Conservation (phyloP, 2,888 invertebrate genomes). For the Elmis aenea region DNA sequence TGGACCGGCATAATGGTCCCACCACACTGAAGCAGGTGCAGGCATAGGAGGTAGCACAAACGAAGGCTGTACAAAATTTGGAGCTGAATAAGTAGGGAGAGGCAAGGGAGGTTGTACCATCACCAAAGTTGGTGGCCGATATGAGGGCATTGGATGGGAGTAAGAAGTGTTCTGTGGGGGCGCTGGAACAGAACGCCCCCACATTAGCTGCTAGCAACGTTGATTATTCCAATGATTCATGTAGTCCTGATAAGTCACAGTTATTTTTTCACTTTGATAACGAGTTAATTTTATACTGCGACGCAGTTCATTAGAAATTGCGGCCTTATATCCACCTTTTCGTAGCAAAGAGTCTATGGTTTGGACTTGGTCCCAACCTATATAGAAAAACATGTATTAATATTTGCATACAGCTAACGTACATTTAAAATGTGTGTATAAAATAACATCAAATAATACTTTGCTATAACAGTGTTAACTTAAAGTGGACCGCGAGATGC, state of each 20-base stretch:
- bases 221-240: conserved; percentile 60
- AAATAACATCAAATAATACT: conserved; percentile 5
- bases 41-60: conserved; percentile 30
- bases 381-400: no score
- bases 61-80: conserved; percentile 27
- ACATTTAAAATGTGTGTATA: conserved; percentile 7
- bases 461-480: no score
- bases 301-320: conserved; percentile 82
- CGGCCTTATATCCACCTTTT: conserved; percentile 94
- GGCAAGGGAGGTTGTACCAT: conserved; percentile 43
- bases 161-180: conserved; percentile 28
- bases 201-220: conserved; percentile 68
- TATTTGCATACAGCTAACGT: neutral
- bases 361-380: conserved; percentile 98
- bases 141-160: conserved; percentile 14
- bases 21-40: conserved; percentile 37
- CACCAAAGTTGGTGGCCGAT: conserved; percentile 35
- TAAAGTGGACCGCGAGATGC: no score
- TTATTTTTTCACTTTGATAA: conserved; percentile 94
- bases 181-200: conserved; percentile 48
- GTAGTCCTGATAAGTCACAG: conserved; percentile 83
- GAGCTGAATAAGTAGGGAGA: conserved; percentile 30
- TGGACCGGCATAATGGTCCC: conserved; percentile 39
- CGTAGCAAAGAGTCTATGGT: conserved; percentile 96
- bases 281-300: conserved; percentile 90